A percentile compares a stretch with the other conserved stretches of the same genome.
phyloP scores from a whole-genome alignment of 2,888 invertebrate genomes.

The Ennomos erosarius region DNA sequence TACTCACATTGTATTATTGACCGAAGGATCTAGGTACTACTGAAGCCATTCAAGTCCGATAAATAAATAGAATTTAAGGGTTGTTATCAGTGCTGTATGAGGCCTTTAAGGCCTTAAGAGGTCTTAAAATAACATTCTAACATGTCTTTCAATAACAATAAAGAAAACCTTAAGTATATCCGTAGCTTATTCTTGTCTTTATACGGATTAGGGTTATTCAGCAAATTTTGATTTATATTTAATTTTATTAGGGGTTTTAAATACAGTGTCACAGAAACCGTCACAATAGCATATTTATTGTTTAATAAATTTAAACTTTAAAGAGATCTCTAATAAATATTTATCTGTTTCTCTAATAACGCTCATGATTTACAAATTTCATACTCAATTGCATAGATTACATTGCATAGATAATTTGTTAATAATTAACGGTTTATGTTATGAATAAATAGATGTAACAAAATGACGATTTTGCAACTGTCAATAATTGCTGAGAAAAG shows the following conservation, averaged over 20 bases:
- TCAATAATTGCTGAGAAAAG: too few relatives aligned
- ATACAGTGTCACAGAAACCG: background rate
- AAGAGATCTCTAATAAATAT: background rate
- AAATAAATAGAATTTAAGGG: constrained; percentile 11
- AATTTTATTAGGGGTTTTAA: too few relatives aligned
- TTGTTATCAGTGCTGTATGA: constrained; percentile 21
- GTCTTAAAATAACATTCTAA: constrained; percentile 25
- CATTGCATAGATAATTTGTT: too few relatives aligned
- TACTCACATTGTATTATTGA: too few relatives aligned
- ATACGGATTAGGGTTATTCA: too few relatives aligned
- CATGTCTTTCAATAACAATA: constrained; percentile 9
- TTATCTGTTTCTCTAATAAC: background rate
- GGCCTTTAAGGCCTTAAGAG: constrained; percentile 23
- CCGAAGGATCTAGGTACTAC: too few relatives aligned
- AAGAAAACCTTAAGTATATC: background rate
- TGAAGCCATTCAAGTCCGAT: too few relatives aligned
- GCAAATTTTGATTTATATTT: too few relatives aligned
- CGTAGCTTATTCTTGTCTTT: too few relatives aligned
- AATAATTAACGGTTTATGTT: too few relatives aligned
- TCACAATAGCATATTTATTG: constrained; percentile 1
- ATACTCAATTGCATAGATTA: background rate
- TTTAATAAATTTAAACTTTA: background rate
- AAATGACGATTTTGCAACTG: too few relatives aligned
- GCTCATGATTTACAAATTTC: background rate
- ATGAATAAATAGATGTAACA: too few relatives aligned